phyloP scores from a whole-genome alignment of 1,140 invertebrate species.

The Caenorhabditis tropicalis region DNA sequence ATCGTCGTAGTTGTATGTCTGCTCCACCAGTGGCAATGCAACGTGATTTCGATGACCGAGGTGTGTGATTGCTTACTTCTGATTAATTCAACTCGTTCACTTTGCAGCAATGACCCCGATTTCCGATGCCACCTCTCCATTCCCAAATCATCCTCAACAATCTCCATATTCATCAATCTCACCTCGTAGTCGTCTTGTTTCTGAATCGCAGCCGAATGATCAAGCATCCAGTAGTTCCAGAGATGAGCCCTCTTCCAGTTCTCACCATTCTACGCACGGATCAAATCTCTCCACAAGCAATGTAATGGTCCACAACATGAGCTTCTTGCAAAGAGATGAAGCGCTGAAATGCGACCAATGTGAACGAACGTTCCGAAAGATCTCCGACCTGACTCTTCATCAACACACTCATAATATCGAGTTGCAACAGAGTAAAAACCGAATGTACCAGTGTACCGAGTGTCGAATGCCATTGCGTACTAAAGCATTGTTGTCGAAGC shows the following conservation, averaged over 20 bases:
- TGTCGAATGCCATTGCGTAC: conserved; percentile 55
- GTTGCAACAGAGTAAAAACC: conserved; percentile 55
- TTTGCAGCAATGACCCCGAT: not conserved
- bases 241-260: not conserved
- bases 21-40: conserved; percentile 62
- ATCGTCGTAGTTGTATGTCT: conserved; percentile 62
- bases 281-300: not conserved
- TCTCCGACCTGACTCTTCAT: conserved; percentile 64
- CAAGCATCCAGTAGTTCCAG: not conserved
- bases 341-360: conserved; percentile 63
- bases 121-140: not conserved
- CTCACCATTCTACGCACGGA: too few species aligned
- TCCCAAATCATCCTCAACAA: not conserved
- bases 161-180: not conserved
- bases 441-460: conserved; percentile 60
- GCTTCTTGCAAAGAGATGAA: conserved; percentile 44
- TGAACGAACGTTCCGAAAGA: conserved; percentile 67
- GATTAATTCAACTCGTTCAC: too few species aligned
- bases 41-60: conserved; percentile 19
- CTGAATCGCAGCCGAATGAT: not conserved
- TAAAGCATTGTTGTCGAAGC: conserved; percentile 59
- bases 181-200: not conserved
- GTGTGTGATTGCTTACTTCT: not conserved
- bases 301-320: not conserved
- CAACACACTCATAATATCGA: conserved; percentile 69